A percentile compares a stretch with the other conserved stretches of the same genome.
These are phyloP conservation scores for Pelagia noctiluca DNA, from an alignment of 30 jellyfish, hydroid and myxozoan species.

Conservation along the genomic window DNA sequence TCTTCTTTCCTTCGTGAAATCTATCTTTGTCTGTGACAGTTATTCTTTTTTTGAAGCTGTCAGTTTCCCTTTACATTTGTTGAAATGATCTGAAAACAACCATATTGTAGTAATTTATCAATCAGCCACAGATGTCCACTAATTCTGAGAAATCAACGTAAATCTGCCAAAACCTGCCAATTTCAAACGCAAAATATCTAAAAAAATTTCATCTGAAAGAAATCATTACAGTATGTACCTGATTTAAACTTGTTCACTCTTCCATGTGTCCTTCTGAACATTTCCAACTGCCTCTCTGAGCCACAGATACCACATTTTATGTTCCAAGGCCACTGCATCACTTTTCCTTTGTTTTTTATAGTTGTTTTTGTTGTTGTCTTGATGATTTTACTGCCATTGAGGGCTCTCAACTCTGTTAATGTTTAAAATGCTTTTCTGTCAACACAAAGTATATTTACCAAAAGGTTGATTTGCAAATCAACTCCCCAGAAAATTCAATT, in stretches of 20 bases:
- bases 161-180: conserved; percentile 5
- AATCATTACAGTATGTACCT: conserved; percentile 6
- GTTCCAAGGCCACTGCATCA: conserved; percentile 27
- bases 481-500: conserved; percentile 5
- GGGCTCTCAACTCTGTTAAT: conserved; percentile 12
- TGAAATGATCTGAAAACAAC: conserved; percentile 11
- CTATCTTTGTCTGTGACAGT: conserved; percentile 14
- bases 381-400: conserved; percentile 8
- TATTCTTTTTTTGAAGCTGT: conserved; percentile 4
- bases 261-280: conserved; percentile 18
- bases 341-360: neutral
- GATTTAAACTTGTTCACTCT: conserved; percentile 22
- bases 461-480: conserved; percentile 3
- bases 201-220: conserved; percentile 7
- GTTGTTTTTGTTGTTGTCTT: conserved; percentile 19
- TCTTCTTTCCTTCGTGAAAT: conserved; percentile 14
- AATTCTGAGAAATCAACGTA: conserved; percentile 8
- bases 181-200: neutral
- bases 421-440: neutral
- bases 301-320: conserved; percentile 20
- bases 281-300: conserved; percentile 7
- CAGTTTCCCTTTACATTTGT: conserved; percentile 18
- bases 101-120: neutral
- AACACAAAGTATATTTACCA: neutral
- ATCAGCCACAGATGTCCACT: conserved; percentile 12